Percentiles rank a stretch among this genome's conserved stretches.
Conservation (phyloP, 2,113 vertebrate genomes). For the Brachirus orientalis region DNA sequence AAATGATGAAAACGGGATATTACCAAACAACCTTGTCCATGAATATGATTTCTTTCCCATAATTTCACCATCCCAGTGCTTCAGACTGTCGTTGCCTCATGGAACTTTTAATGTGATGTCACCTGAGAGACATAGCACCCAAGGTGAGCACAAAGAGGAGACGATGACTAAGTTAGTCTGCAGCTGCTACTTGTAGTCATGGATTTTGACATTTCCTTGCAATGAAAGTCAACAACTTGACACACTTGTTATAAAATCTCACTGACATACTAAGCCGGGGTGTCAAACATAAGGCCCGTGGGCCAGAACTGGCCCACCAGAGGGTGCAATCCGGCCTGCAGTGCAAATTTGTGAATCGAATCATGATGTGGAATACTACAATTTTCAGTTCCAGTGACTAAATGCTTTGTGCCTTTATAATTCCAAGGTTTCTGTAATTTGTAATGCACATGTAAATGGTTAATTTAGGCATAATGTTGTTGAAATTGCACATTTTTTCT, state of each 20-base stretch:
- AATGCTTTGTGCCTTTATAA: too few species aligned
- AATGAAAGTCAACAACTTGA: slow-evolving; percentile 13
- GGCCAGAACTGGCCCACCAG: too few species aligned
- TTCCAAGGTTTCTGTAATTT: too few species aligned
- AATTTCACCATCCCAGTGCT: slow-evolving; percentile 23
- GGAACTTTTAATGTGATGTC: slow-evolving; percentile 46
- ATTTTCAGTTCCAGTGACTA: too few species aligned
- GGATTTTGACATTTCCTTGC: slow-evolving; percentile 4
- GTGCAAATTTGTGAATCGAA: too few species aligned
- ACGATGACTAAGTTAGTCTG: slow-evolving; percentile 28
- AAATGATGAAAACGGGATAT: not conserved
- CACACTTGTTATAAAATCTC: not conserved
- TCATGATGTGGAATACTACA: too few species aligned
- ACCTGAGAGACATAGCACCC: slow-evolving; percentile 23
- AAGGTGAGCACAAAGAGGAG: slow-evolving; percentile 24
- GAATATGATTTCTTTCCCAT: slow-evolving; percentile 7
- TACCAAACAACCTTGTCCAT: slow-evolving; percentile 39
- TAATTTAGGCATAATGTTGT: too few species aligned
- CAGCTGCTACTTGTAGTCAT: not conserved
- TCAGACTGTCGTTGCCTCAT: slow-evolving; percentile 12
- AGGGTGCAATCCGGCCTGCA: too few species aligned
- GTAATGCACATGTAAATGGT: too few species aligned
- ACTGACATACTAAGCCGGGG: not conserved
- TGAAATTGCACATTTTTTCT: too few species aligned
- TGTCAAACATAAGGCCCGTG: too few species aligned